A percentile compares a stretch with the other conserved stretches of the same genome.
Conservation (phyloP, 2,797 vertebrate genomes). For the Chelmon rostratus region DNA sequence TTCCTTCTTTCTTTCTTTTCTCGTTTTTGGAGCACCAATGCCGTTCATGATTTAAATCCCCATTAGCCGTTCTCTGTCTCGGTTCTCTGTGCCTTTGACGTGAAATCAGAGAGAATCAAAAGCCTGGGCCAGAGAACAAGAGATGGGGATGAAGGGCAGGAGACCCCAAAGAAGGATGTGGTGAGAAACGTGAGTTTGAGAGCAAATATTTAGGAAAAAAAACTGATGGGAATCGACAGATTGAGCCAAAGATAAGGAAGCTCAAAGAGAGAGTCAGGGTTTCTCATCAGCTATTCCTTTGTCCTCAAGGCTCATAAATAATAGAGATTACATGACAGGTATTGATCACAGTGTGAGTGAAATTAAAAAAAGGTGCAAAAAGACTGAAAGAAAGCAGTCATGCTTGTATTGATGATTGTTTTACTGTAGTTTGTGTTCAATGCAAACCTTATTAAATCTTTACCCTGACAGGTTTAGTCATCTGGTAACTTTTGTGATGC, state of each 20-base stretch:
- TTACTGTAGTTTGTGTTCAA: background rate
- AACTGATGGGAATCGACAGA: background rate
- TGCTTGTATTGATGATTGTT: background rate
- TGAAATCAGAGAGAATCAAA: conserved; percentile 35
- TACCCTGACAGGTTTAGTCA: no score
- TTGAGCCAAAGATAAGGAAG: background rate
- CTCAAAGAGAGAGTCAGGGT: conserved; percentile 1
- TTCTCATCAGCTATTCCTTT: conserved; percentile 10
- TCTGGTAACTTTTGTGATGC: no score
- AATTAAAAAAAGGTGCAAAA: background rate
- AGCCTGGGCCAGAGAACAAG: conserved; percentile 9
- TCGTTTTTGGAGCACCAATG: background rate
- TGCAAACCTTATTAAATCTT: background rate
- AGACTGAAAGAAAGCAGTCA: no score
- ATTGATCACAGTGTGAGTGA: background rate
- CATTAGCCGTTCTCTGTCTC: conserved; percentile 29
- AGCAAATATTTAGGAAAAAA: background rate
- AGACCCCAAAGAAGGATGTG: background rate
- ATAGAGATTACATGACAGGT: conserved; percentile 15
- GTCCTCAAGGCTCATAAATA: background rate
- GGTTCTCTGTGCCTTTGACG: conserved; percentile 4
- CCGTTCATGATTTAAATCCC: conserved; percentile 47
- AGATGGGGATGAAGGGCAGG: conserved; percentile 1
- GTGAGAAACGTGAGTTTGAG: background rate
- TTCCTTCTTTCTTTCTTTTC: background rate